phyloP scores from a whole-genome alignment of 2,113 vertebrate genomes.

The Ammodramus savannarum region DNA sequence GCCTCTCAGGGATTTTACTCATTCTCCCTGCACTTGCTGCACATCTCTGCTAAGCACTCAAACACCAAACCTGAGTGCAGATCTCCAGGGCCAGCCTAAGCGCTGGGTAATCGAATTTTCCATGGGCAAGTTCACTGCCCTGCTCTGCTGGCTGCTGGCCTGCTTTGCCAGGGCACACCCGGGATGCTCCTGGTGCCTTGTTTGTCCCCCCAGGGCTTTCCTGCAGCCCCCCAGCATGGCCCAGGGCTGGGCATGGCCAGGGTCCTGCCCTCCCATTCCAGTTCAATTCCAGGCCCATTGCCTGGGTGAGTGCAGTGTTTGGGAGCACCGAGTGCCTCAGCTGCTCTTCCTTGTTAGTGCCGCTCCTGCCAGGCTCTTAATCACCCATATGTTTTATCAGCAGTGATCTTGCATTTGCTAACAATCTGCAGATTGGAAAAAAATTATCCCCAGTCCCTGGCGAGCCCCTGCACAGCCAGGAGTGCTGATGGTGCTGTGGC shows the following conservation, averaged over 20 bases:
- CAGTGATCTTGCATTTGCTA: slow-evolving; percentile 1
- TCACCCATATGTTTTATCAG: slow-evolving; percentile 16
- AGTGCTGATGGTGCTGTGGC: background rate
- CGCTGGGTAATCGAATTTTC: background rate
- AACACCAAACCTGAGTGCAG: background rate
- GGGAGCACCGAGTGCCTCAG: background rate
- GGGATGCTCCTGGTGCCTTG: accelerated
- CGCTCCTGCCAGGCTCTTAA: slow-evolving; percentile 9
- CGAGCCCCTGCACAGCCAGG: accelerated
- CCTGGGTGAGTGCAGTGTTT: background rate
- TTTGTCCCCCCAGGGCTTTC: background rate
- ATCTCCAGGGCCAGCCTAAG: background rate
- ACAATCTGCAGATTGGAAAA: background rate
- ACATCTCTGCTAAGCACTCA: background rate
- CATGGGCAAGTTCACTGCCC: background rate
- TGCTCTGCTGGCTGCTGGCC: background rate
- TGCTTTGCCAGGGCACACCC: background rate
- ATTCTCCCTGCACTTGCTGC: background rate
- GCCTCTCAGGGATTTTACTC: background rate
- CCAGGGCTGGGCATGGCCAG: accelerated
- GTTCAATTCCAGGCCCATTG: accelerated
- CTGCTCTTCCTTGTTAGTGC: background rate
- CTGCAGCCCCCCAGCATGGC: accelerated
- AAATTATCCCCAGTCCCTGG: background rate
- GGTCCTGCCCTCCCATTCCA: accelerated